Conservation (phyloP, 2,797 vertebrate genomes). For the Phataginus tetradactyla region DNA sequence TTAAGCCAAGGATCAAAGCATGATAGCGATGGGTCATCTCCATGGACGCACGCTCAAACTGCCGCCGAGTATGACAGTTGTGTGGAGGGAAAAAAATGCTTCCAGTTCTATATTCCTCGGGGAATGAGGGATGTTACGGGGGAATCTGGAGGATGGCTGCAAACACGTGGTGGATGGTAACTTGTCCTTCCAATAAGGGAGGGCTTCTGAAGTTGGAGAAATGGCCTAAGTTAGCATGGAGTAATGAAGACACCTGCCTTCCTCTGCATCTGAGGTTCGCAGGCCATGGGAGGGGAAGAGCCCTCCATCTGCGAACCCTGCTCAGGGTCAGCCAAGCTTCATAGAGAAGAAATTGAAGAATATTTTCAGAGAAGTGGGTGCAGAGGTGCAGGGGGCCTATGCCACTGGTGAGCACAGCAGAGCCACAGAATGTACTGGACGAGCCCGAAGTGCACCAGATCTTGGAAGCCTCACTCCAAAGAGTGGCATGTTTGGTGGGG, state of each 20-base stretch:
- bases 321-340: background rate
- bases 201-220: background rate
- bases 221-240: background rate
- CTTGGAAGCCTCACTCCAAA: background rate
- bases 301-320: background rate
- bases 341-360: background rate
- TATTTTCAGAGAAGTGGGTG: background rate
- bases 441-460: too few species aligned
- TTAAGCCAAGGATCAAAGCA: background rate
- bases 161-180: background rate
- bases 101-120: too few species aligned
- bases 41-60: fast-evolving
- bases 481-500: background rate
- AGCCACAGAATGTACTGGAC: background rate
- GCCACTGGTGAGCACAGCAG: fast-evolving
- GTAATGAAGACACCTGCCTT: background rate
- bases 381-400: fast-evolving
- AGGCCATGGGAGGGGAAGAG: too few species aligned
- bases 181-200: background rate
- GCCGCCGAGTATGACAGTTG: background rate
- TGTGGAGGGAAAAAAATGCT: background rate
- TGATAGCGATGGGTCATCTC: fast-evolving
- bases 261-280: background rate
- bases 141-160: background rate
- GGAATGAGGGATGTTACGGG: background rate